Base-by-base conservation (phyloP, 2,797 vertebrate species). In the Eidolon dupreanum region DNA sequence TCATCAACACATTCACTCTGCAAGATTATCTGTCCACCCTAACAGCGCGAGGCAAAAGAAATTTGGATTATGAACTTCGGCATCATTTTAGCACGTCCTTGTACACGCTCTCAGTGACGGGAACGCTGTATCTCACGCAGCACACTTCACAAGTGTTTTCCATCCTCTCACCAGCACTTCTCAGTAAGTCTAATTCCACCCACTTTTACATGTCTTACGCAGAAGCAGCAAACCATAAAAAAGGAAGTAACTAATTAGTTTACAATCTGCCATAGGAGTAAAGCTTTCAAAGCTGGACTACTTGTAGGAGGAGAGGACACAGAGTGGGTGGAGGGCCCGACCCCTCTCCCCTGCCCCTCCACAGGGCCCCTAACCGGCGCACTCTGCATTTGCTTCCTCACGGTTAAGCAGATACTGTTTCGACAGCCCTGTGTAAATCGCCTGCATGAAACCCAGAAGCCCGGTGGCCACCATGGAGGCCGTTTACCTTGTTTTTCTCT, bases 241-340 rank as follows among this genome's bases (percentile, higher is more conserved):
- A 88, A 90, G 77, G 71, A 97, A 93, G 94, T 65, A 75, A 88
- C 79, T 70, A 33, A 66, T 82, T 36, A 95, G 73, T 68, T 91
- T 38, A 51, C 82, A 65, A 61, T 95, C 38, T n/a, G 57, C 81
- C 31, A 19, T n/a, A 5, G 15, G 28, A 85, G 43, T 36, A 78
- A 57, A 71, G 38, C 79, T 73, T 57, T 73, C 55, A 36, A 90
- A 77, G 36, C 2, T 33, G 86, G 51, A 43, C 36, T 41, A 12
- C 53, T 53, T 61, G 38, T 16, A 55, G 78, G 66, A 71, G 74
- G 61, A 90, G 36, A 55, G 46, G 36, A 28, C 63, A 31, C 24
- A 8, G 4, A 66, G 51, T 3, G 8, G 43, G 49, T 4, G n/a
- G 63, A 33, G 81, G 81, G 55, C 51, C 16, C 22, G 10, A 19